phyloP scores from a whole-genome alignment of 1,140 invertebrate species.

The Palaemon carinicauda region DNA sequence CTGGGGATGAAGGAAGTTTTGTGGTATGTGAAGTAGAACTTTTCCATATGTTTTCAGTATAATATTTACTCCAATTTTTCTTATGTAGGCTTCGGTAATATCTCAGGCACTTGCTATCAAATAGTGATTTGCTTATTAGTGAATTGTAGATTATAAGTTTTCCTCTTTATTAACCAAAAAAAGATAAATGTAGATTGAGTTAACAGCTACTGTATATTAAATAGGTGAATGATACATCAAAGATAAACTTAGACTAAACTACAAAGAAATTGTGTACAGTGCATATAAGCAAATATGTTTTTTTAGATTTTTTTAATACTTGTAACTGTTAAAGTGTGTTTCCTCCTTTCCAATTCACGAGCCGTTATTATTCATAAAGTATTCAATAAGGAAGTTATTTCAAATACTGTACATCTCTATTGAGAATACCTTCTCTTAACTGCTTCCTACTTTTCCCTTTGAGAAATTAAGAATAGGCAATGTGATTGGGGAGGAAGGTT shows the following conservation, averaged over 20 bases:
- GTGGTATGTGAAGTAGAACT: not conserved
- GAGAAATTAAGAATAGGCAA: no score
- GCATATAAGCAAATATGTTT: not conserved
- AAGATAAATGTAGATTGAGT: no score
- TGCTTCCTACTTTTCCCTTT: no score
- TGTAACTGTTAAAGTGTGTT: not conserved
- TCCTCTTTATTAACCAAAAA: not conserved
- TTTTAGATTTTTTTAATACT: not conserved
- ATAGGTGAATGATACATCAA: not conserved
- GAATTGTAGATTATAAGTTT: not conserved
- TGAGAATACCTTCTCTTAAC: no score
- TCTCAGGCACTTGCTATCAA: not conserved
- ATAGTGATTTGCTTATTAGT: not conserved
- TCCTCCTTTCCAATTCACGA: not conserved
- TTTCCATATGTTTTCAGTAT: not conserved
- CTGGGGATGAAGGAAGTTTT: slow-evolving; percentile 63
- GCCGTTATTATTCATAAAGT: no score
- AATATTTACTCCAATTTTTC: not conserved
- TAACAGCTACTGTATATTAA: no score
- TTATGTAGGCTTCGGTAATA: not conserved
- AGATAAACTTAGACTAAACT: not conserved
- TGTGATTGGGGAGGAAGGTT: no score
- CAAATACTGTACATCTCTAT: no score
- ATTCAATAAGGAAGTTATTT: not conserved
- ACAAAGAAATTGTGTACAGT: not conserved